Percentiles rank a stretch among this genome's conserved stretches.
Conservation (phyloP, 1,140 invertebrate species). For the Cheumatopsyche charites region DNA sequence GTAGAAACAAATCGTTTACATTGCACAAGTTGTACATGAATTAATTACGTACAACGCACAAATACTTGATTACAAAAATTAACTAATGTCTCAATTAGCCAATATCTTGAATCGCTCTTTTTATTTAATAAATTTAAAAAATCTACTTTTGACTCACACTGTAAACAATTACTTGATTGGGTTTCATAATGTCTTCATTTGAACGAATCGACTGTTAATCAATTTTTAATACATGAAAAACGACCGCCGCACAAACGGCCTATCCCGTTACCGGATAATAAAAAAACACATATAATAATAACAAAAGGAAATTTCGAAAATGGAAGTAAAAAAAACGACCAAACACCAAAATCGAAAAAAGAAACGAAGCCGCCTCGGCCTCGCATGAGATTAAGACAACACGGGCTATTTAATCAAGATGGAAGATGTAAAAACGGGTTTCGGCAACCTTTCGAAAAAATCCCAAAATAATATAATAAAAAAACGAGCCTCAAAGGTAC, state of each 20-base stretch:
- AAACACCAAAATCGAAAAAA: not conserved
- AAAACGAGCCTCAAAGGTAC: no score
- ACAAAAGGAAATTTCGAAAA: constrained; percentile 10
- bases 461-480: not conserved
- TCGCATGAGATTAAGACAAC: constrained; percentile 48
- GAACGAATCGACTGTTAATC: not conserved
- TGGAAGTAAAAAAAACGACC: constrained; percentile 9
- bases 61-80: no score
- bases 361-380: constrained; percentile 7
- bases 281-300: constrained; percentile 19
- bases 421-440: constrained; percentile 44
- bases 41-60: no score
- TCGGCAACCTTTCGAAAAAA: constrained; percentile 10
- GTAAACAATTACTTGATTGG: no score
- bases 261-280: constrained; percentile 21
- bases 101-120: no score
- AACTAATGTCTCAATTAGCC: no score
- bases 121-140: no score
- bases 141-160: no score
- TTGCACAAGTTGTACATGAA: no score
- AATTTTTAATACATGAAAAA: not conserved
- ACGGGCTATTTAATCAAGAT: constrained; percentile 47
- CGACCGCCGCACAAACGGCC: constrained; percentile 11
- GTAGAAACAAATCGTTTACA: no score
- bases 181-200: no score